Percentiles rank a stretch among this genome's conserved stretches.
phyloP scores from a whole-genome alignment of 2,888 invertebrate species.

The Hemicrepidius hirtus region DNA sequence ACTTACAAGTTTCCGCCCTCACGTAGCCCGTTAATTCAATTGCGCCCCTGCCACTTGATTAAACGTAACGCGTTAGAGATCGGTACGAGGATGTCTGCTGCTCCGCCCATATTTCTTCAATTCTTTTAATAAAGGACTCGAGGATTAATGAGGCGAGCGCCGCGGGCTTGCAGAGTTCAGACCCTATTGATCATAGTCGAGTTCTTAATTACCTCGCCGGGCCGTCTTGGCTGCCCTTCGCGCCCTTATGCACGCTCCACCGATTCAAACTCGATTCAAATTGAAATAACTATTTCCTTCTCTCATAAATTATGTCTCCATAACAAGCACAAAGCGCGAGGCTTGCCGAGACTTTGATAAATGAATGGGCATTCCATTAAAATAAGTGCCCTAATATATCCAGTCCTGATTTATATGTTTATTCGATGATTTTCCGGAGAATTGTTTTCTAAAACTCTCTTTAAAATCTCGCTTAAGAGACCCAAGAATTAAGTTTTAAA shows the following conservation, averaged over 20 bases:
- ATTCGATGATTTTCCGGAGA: slow-evolving; percentile 65
- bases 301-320: slow-evolving; percentile 70
- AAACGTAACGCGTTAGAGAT: slow-evolving; percentile 67
- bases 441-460: slow-evolving; percentile 59
- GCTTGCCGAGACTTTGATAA: slow-evolving; percentile 68
- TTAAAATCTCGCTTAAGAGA: slow-evolving; percentile 48
- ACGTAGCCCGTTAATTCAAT: slow-evolving; percentile 70
- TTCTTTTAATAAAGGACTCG: slow-evolving; percentile 73
- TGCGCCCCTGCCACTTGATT: slow-evolving; percentile 68
- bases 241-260: slow-evolving; percentile 68
- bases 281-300: slow-evolving; percentile 70
- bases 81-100: slow-evolving; percentile 63
- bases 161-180: slow-evolving; percentile 60
- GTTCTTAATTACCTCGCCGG: slow-evolving; percentile 69
- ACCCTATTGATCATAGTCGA: slow-evolving; percentile 69
- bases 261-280: slow-evolving; percentile 67
- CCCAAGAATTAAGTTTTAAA: slow-evolving; percentile 29
- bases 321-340: slow-evolving; percentile 67
- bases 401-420: slow-evolving; percentile 70
- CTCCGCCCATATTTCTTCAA: slow-evolving; percentile 73
- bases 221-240: slow-evolving; percentile 57
- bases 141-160: slow-evolving; percentile 71
- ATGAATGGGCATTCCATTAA: slow-evolving; percentile 70
- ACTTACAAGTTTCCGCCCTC: slow-evolving; percentile 70
- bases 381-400: slow-evolving; percentile 71